phyloP scores from a whole-genome alignment of 2,797 vertebrate genomes.

The Danio albolineatus region DNA sequence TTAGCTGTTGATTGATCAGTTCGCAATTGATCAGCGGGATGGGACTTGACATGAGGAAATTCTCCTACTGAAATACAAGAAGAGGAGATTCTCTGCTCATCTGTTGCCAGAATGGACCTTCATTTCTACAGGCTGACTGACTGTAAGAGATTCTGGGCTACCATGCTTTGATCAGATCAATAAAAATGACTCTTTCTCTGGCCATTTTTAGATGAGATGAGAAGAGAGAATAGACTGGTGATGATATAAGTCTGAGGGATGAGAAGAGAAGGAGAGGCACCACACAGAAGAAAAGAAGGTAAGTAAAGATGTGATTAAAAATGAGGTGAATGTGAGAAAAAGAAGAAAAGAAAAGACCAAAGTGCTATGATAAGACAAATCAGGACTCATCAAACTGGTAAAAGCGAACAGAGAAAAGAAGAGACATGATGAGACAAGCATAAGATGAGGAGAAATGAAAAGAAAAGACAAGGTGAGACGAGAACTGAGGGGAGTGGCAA shows the following conservation, averaged over 20 bases:
- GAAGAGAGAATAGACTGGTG: slow-evolving; percentile 2
- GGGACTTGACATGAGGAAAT: background rate
- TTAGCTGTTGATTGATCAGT: slow-evolving; percentile 51
- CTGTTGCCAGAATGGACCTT: slow-evolving; percentile 26
- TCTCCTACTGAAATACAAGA: slow-evolving; percentile 13
- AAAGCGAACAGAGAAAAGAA: background rate
- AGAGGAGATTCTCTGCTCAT: slow-evolving; percentile 8
- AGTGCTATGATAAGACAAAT: background rate
- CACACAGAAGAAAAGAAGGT: background rate
- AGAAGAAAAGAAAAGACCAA: background rate
- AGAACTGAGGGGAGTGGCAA: background rate
- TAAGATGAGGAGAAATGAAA: background rate
- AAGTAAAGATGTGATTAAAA: background rate
- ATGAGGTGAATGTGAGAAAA: background rate
- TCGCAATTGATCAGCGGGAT: slow-evolving; percentile 21
- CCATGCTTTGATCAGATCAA: slow-evolving; percentile 5
- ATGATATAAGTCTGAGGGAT: background rate
- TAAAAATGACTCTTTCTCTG: slow-evolving; percentile 12
- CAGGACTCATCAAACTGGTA: background rate
- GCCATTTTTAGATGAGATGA: background rate
- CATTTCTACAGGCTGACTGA: slow-evolving; percentile 22
- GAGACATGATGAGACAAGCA: background rate
- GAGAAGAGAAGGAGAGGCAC: background rate
- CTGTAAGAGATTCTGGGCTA: slow-evolving; percentile 11
- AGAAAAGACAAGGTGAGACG: background rate